These are phyloP conservation scores for Cassiopea xamachana DNA, from an alignment of 30 jellyfish, hydroid and myxozoan species.

Conservation along the genomic window DNA sequence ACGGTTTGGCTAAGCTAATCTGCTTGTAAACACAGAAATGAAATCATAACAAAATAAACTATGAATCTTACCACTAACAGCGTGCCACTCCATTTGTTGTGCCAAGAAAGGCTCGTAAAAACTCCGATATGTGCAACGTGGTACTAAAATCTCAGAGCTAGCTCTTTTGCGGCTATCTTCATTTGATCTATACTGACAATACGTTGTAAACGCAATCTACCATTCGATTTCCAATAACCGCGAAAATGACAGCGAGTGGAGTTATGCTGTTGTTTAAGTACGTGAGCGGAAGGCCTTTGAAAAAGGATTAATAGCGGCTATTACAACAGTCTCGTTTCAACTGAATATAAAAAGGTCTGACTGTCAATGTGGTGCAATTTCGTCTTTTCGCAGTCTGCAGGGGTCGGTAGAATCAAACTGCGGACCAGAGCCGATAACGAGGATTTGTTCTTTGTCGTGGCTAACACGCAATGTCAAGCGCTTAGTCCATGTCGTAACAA, in stretches of 20 bases:
- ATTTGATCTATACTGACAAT: constrained; percentile 7
- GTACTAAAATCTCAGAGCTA: constrained; percentile 4
- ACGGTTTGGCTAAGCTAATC: neutral
- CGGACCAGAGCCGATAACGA: constrained; percentile 68
- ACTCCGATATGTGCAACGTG: constrained; percentile 32
- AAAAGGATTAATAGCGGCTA: constrained; percentile 74
- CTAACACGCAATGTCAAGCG: neutral
- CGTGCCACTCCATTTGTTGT: constrained; percentile 26
- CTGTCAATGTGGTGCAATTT: constrained; percentile 57
- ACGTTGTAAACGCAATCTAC: constrained; percentile 56
- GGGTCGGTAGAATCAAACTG: constrained; percentile 67
- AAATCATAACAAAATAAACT: constrained; percentile 24
- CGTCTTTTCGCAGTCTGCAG: constrained; percentile 60
- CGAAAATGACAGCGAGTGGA: constrained; percentile 50
- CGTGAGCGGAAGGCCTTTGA: constrained; percentile 83
- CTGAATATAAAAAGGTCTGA: constrained; percentile 53
- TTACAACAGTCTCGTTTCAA: constrained; percentile 60
- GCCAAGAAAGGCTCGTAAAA: constrained; percentile 12
- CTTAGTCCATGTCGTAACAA: neutral
- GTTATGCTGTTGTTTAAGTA: constrained; percentile 34
- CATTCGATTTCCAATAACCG: constrained; percentile 71
- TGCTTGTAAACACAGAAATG: constrained; percentile 7
- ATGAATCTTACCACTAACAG: constrained; percentile 35
- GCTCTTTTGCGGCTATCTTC: neutral
- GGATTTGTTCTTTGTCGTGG: constrained; percentile 36